Evolutionary conservation across 2,113 vertebrate species (phyloP), one percentile per base, ranked within the genome.

Genomic region (Elachura formosa): DNA sequence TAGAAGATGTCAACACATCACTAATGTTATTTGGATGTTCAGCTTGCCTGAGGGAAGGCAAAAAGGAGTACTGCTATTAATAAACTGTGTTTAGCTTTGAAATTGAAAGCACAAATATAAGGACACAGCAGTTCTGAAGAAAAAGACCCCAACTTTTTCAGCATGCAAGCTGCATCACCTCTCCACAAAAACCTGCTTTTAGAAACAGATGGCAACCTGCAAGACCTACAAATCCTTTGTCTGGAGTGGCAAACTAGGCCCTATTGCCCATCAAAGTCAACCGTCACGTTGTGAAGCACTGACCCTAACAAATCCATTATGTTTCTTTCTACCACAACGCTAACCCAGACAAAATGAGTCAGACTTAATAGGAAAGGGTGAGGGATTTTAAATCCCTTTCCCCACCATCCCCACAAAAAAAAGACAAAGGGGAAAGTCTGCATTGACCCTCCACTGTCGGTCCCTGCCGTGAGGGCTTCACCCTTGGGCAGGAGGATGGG

Each of bases 281-380:
- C 84, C 48, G 11, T 71, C 94, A 89, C 96, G 97, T 97, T 97
- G 93, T 95, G 96, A 97, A 95, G 96, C 97, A 95, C 71, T 97
- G 97, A 98, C 97, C 97, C 97, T 93, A 95, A 96, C 93, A 97
- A 97, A 97, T 97, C 84, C 95, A 96, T 97, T 97, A 94, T 96
- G 89, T 93, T 97, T 93, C 96, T 97, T 96, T 94, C 92, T 94
- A 93, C 90, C 87, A 83, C 83, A 92, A 94, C 16, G 90, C 84
- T 90, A 95, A 86, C 95, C 40, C 79, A 95, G 73, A 96, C 96
- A 97, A 97, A 95, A 94, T 87, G 94, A 96, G 81, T 72, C 89
- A 92, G 92, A 92, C 79, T 95, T 84, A 86, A 93, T 84, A 92
- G 76, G 90, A 67, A 93, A 87, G 84, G 64, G 87, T 51, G 55